Evolutionary conservation across 1,140 invertebrate genomes (phyloP), one percentile per base, ranked within the genome.

Genomic region (Drosophila parabipectinata): DNA sequence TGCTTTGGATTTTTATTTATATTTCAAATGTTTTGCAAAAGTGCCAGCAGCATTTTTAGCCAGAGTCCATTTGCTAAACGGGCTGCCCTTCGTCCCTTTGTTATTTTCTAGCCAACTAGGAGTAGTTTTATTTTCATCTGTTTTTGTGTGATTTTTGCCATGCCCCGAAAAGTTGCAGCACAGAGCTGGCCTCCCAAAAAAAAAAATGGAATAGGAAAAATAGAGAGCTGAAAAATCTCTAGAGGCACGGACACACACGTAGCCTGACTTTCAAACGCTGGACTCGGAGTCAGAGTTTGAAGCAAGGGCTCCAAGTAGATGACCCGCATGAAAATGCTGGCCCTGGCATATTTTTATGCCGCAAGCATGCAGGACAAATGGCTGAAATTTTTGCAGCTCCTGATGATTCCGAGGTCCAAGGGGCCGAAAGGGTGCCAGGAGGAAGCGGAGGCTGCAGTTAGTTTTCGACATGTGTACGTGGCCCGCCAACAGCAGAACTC

Each of bases 321-420:
- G 83, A 88, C 83, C 83, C 84, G 83, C 84, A 88, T 88, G 83
- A 88, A 88, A 88, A 88, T 88, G 79, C 83, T 88, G 83, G 83
- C 83, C 76, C 83, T 88, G 83, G 83, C 84, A 88, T 88, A 88
- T 88, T 88, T 88, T 88, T 88, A 88, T 88, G 83, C 83, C 83
- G 83, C 83, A 88, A 89, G 83, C 83, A 88, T 88, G 84, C 83
- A 88, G 84, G 83, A 88, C 83, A 88, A 88, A 88, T 88, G 83
- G 83, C 79, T 89, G 76, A 89, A 89, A 88, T 88, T 88, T 87
- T 89, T 88, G 82, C 82, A 77, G 81, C 77, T 84, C 71, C 78
- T 79, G 82, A 88, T 88, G 83, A 88, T 77, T 76, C 79, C 75
- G 75, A 88, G 75, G 79, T 47, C 53, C 53, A 51, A 51, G 59